phyloP scores from a whole-genome alignment of 1,140 invertebrate genomes.

The Drosophila pseudoobscura region DNA sequence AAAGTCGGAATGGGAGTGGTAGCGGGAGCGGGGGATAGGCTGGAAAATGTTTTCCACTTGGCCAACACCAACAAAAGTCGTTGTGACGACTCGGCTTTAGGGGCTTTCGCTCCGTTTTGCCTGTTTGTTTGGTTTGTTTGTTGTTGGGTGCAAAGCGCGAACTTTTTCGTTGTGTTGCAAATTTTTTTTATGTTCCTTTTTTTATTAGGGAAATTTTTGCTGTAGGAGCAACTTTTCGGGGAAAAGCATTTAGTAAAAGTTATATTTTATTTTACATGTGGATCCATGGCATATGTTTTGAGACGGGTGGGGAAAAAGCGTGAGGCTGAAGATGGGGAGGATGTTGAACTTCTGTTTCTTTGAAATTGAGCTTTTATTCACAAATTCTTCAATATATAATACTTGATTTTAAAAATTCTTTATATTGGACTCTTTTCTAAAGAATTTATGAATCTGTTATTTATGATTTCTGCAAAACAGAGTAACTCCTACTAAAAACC shows the following conservation, averaged over 20 bases:
- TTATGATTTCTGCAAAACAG: too few species aligned
- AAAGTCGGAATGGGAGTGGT: neutral
- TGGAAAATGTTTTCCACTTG: slow-evolving; percentile 76
- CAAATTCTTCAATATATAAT: too few species aligned
- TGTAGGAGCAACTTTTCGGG: slow-evolving; percentile 53
- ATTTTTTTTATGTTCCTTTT: slow-evolving; percentile 43
- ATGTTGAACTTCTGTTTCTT: too few species aligned
- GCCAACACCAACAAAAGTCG: slow-evolving; percentile 63
- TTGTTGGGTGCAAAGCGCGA: slow-evolving; percentile 54
- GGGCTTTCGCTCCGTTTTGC: slow-evolving; percentile 29
- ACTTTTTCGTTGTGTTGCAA: slow-evolving; percentile 40
- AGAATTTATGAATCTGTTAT: too few species aligned
- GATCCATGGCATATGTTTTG: slow-evolving; percentile 6
- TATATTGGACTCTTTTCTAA: too few species aligned
- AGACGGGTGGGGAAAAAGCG: too few species aligned
- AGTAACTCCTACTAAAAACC: too few species aligned
- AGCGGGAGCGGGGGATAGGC: slow-evolving; percentile 37
- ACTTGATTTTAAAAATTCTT: too few species aligned
- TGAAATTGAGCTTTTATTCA: too few species aligned
- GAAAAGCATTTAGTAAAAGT: slow-evolving; percentile 64
- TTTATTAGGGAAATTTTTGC: slow-evolving; percentile 37
- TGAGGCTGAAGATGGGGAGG: too few species aligned
- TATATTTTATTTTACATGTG: slow-evolving; percentile 33
- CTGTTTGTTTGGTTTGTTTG: slow-evolving; percentile 46
- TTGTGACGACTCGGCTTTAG: slow-evolving; percentile 36